Percentiles rank a stretch among this genome's conserved stretches.
These are phyloP conservation scores for Camptogramma bilineatum DNA, from an alignment of 2,888 invertebrate species.

Conservation along the genomic window DNA sequence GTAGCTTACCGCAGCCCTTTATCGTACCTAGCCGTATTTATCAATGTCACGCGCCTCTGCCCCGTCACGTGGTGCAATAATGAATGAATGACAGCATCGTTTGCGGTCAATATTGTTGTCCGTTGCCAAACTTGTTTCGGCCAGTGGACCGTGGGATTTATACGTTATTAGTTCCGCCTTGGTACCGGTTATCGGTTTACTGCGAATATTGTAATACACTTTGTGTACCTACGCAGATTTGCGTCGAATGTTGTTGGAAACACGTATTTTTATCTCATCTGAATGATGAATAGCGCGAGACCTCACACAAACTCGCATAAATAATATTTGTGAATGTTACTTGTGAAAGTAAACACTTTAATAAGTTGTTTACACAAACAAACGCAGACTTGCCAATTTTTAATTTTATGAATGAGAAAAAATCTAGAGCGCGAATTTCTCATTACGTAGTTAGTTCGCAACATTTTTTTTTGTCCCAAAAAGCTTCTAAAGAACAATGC, in stretches of 20 bases:
- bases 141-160: slow-evolving; percentile 66
- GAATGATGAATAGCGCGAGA: slow-evolving; percentile 1
- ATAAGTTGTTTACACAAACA: slow-evolving; percentile 17
- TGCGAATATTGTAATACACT: slow-evolving; percentile 35
- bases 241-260: slow-evolving; percentile 16
- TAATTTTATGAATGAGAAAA: slow-evolving; percentile 20
- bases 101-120: slow-evolving; percentile 49
- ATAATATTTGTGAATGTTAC: not conserved
- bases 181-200: slow-evolving; percentile 41
- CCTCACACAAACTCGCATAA: not conserved
- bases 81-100: slow-evolving; percentile 45
- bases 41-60: slow-evolving; percentile 32
- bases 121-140: slow-evolving; percentile 64
- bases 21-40: slow-evolving; percentile 19
- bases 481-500: slow-evolving; percentile 22
- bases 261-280: slow-evolving; percentile 8
- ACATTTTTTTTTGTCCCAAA: slow-evolving; percentile 17
- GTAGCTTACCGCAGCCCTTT: slow-evolving; percentile 22
- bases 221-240: slow-evolving; percentile 24
- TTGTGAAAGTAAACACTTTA: slow-evolving; percentile 15
- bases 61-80: slow-evolving; percentile 34
- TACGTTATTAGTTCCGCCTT: slow-evolving; percentile 68
- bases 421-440: slow-evolving; percentile 6
- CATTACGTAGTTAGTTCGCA: slow-evolving; percentile 13
- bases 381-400: not conserved